Percentiles rank a stretch among this genome's conserved stretches.
These are phyloP conservation scores for Rattus rattus DNA, from an alignment of 2,113 vertebrate genomes.

Conservation along the genomic window DNA sequence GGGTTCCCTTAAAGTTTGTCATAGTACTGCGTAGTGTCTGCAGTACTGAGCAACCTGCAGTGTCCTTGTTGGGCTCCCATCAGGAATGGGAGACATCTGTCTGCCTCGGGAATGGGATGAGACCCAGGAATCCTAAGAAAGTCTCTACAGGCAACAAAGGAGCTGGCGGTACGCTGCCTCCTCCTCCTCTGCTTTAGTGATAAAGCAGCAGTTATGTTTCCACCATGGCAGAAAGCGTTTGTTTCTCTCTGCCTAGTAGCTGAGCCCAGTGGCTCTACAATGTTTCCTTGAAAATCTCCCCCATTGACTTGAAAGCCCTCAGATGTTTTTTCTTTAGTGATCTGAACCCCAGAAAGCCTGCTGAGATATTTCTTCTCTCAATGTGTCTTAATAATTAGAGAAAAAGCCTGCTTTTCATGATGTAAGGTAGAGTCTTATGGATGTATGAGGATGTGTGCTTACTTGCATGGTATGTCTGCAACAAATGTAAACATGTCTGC, in stretches of 20 bases:
- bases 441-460: fast-evolving
- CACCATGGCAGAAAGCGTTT: background rate
- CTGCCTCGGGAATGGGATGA: fast-evolving
- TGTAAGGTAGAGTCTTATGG: background rate
- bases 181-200: background rate
- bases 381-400: background rate
- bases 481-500: fast-evolving
- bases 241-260: background rate
- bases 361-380: background rate
- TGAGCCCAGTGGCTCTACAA: background rate
- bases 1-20: background rate
- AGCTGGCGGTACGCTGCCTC: fast-evolving
- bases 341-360: background rate
- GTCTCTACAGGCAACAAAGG: background rate
- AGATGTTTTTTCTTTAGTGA: background rate
- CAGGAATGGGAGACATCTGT: background rate
- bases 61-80: fast-evolving
- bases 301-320: background rate
- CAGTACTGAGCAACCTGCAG: too few species aligned
- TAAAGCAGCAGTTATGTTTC: slow-evolving; percentile 18
- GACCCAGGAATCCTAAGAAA: background rate
- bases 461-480: fast-evolving
- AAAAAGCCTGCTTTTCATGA: background rate
- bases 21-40: too few species aligned
- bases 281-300: slow-evolving; percentile 7